phyloP scores from a whole-genome alignment of 2,113 vertebrate species.

The Sprattus sprattus region DNA sequence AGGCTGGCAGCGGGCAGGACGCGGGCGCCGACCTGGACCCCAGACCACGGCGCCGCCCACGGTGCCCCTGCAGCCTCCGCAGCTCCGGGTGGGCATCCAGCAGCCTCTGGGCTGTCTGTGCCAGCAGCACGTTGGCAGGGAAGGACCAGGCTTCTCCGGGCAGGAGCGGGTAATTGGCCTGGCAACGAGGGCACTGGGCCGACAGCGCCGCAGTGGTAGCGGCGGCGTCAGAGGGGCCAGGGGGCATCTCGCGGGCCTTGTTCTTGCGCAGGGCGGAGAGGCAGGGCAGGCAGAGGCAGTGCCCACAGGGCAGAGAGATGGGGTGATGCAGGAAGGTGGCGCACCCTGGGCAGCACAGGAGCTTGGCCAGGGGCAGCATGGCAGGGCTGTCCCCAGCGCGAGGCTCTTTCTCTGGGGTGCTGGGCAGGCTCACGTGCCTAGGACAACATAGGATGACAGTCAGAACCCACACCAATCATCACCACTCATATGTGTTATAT shows the following conservation, averaged over 20 bases:
- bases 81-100: not conserved
- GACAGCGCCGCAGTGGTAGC: not conserved
- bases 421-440: not conserved
- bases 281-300: slow-evolving; percentile 50
- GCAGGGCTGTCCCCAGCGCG: not conserved
- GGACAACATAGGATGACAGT: not conserved
- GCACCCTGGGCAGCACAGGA: slow-evolving; percentile 62
- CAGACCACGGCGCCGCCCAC: too few relatives aligned
- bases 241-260: slow-evolving; percentile 16
- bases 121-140: slow-evolving; percentile 13
- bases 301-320: slow-evolving; percentile 64
- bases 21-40: too few relatives aligned
- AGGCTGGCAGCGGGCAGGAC: too few relatives aligned
- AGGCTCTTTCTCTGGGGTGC: not conserved
- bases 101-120: not conserved
- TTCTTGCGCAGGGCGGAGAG: slow-evolving; percentile 51
- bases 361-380: slow-evolving; percentile 13
- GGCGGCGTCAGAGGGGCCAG: not conserved
- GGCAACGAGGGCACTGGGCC: too few relatives aligned
- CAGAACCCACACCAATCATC: too few relatives aligned
- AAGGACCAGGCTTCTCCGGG: not conserved
- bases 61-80: not conserved
- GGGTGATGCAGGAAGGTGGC: slow-evolving; percentile 60
- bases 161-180: too few relatives aligned
- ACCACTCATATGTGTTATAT: too few relatives aligned